Base-by-base conservation (phyloP, 2,888 invertebrate genomes). In the Norana najaformis region DNA sequence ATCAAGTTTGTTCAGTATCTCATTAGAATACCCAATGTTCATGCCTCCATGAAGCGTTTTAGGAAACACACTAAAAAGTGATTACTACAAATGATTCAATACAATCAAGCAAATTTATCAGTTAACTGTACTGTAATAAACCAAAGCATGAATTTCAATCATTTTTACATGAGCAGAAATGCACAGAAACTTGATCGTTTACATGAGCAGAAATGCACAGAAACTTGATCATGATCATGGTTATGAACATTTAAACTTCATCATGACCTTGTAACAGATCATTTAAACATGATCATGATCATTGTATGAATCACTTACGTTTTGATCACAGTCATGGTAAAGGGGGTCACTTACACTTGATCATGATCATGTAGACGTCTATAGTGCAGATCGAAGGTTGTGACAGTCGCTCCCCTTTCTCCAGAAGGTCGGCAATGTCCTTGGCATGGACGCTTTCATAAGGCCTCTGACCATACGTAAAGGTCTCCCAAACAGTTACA, bases 401-500 rank as follows among this genome's bases (percentile, higher is more conserved):
- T 0, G 97, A 97, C 91, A 99, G 96, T 92, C 99, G 96, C 92
- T 98, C 96, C 0, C 99, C 99, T 94, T 98, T 98, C 95, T 98
- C 98, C 92, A 99, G 96, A 53, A 98, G 95, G 93, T 98, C 97
- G 1, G 98, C 98, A 88, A 99, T 98, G 94, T 98, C 97, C 93
- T 97, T 96, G 2, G 98, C 98, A 3, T 97, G 96, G 89, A 98
- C 97, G 93, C 97, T 97, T 94, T 98, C 98, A 94, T 99, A 99
- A 0, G 99, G 98, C 90, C 97, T 96, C 89, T 97, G 97, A 30
- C 99, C 99, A 93, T 98, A 99, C 0, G 99, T 99, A 88, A 35
- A n/a, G 39, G 99, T 96, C 94, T 99, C 99, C 99, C 99, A 99
- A 90, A 99, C 97, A 0, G 99, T 99, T 0, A 99, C 98, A 91